Conservation (phyloP, 2,888 invertebrate genomes). For the Dolomedes plantarius region DNA sequence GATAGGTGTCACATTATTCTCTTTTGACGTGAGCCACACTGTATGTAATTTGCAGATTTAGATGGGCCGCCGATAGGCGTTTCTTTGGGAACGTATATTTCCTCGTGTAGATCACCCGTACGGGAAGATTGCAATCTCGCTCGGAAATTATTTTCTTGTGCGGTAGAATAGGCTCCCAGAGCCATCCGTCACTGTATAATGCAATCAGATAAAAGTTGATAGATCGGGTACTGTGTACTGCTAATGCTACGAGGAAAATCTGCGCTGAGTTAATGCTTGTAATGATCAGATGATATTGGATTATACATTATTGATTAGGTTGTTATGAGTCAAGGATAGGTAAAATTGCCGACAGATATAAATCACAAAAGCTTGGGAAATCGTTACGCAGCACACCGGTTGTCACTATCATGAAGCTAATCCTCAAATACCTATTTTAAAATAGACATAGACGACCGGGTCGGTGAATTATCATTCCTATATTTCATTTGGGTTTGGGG, state of each 20-base stretch:
- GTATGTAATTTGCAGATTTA: not conserved
- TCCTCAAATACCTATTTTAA: too few species aligned
- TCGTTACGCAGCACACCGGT: too few species aligned
- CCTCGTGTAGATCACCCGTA: not conserved
- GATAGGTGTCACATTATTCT: not conserved
- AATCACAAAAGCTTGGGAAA: too few species aligned
- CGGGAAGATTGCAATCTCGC: not conserved
- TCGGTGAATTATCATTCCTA: too few species aligned
- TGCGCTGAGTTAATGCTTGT: not conserved
- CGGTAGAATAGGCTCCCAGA: not conserved
- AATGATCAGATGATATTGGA: not conserved
- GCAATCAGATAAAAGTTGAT: conserved; percentile 9
- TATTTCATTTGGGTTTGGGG: too few species aligned
- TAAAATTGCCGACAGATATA: not conserved
- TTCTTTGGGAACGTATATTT: not conserved
- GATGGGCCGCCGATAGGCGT: not conserved
- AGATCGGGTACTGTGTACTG: not conserved
- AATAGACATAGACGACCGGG: too few species aligned
- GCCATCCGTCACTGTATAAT: not conserved
- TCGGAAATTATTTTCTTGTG: conserved; percentile 5
- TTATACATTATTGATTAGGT: not conserved
- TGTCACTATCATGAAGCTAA: too few species aligned
- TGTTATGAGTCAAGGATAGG: not conserved
- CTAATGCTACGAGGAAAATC: not conserved
- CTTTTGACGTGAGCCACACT: not conserved